Conservation (phyloP, 1,140 invertebrate species). For the Zelostemma sp. region DNA sequence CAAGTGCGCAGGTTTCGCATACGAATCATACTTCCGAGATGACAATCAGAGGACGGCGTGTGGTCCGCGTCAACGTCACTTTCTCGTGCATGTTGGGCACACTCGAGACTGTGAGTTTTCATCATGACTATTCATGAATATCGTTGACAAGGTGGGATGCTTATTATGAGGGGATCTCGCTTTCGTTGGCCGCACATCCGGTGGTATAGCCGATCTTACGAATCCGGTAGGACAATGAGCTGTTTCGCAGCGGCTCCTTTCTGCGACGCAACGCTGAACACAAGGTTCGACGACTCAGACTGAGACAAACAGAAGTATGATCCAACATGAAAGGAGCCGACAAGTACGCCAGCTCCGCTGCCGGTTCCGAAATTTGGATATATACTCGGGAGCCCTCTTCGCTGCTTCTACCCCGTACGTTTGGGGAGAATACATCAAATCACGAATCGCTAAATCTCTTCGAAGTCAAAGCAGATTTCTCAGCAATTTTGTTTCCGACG, state of each 20-base stretch:
- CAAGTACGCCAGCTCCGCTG: slow-evolving; percentile 11
- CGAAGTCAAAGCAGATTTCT: neutral
- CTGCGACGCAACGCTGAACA: slow-evolving; percentile 38
- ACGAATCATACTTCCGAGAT: no score
- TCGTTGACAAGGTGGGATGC: slow-evolving; percentile 11
- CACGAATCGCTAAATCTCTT: neutral
- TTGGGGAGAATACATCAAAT: slow-evolving; percentile 12
- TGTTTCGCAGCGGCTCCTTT: slow-evolving; percentile 37
- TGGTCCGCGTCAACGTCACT: neutral
- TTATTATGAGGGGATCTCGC: slow-evolving; percentile 16
- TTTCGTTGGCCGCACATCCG: slow-evolving; percentile 41
- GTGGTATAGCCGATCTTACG: slow-evolving; percentile 34
- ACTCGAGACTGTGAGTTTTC: slow-evolving; percentile 16
- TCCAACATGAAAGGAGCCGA: slow-evolving; percentile 49
- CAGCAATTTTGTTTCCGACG: no score
- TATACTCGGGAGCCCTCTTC: slow-evolving; percentile 37
- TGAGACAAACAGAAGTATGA: slow-evolving; percentile 53
- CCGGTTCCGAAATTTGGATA: slow-evolving; percentile 51
- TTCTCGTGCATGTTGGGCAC: neutral
- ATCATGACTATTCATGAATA: slow-evolving; percentile 20
- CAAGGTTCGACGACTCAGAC: slow-evolving; percentile 31
- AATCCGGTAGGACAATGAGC: slow-evolving; percentile 40
- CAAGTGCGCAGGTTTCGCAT: neutral
- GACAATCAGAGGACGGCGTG: neutral
- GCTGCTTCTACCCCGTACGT: slow-evolving; percentile 7